Evolutionary conservation across 2,797 vertebrate genomes (phyloP).

Genomic region (Neostethus bicornis): DNA sequence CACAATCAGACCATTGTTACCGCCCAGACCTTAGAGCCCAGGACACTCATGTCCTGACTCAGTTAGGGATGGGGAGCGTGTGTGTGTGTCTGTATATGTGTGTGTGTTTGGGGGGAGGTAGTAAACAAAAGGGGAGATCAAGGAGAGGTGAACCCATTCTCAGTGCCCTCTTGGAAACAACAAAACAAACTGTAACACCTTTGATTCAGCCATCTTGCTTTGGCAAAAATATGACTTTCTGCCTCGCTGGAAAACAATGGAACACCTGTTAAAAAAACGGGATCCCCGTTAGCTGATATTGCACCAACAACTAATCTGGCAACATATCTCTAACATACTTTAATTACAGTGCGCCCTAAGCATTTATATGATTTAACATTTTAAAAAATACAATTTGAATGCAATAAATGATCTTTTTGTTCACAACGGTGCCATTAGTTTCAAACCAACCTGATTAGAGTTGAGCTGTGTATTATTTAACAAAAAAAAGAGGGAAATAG

Average conservation of each 20-base stretch:
- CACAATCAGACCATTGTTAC: conserved; percentile 86
- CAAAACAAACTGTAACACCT: conserved; percentile 81
- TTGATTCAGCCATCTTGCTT: conserved; percentile 62
- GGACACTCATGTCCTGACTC: conserved; percentile 73
- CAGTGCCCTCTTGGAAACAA: conserved; percentile 55
- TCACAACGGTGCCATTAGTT: too few relatives aligned
- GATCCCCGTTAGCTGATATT: background rate
- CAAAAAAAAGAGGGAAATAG: conserved; percentile 31
- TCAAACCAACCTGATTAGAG: background rate
- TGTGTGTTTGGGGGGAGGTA: conserved; percentile 1
- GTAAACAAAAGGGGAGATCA: conserved; percentile 57
- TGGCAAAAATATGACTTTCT: conserved; percentile 75
- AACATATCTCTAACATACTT: background rate
- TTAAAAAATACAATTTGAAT: background rate
- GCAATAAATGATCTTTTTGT: too few relatives aligned
- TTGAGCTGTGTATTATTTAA: conserved; percentile 2
- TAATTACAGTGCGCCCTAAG: background rate
- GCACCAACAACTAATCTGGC: background rate
- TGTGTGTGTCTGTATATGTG: too few relatives aligned
- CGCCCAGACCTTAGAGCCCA: conserved; percentile 43
- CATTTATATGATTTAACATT: too few relatives aligned
- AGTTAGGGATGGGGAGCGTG: conserved; percentile 20
- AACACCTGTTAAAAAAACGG: conserved; percentile 23
- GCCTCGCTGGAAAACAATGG: conserved; percentile 36
- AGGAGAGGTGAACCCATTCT: conserved; percentile 57